Conservation (phyloP, 1,140 invertebrate genomes). For the Drosophila yakuba region DNA sequence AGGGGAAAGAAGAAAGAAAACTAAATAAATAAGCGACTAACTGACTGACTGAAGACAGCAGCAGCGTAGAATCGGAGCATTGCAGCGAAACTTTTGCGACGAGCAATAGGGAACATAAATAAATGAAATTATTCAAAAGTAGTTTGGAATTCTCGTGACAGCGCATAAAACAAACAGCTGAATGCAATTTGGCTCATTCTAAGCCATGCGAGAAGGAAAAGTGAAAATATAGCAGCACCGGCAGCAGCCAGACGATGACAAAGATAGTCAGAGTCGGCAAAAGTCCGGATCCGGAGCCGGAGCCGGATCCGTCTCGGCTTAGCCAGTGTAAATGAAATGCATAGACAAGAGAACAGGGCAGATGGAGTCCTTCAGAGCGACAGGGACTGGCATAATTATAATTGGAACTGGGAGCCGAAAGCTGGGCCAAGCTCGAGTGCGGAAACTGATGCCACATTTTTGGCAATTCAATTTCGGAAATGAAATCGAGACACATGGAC, state of each 20-base stretch:
- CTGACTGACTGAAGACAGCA: slow-evolving; percentile 48
- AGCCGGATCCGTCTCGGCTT: slow-evolving; percentile 1
- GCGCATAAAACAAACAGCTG: slow-evolving; percentile 75
- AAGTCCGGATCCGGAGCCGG: neutral
- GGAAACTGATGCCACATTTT: slow-evolving; percentile 47
- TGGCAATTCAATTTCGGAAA: slow-evolving; percentile 64
- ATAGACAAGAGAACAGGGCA: slow-evolving; percentile 58
- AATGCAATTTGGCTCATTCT: slow-evolving; percentile 74
- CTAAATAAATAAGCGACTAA: slow-evolving; percentile 78
- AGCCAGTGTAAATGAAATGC: slow-evolving; percentile 68
- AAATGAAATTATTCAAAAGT: slow-evolving; percentile 80
- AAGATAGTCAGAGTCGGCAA: slow-evolving; percentile 25
- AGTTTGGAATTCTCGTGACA: slow-evolving; percentile 77
- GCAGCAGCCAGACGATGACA: slow-evolving; percentile 39
- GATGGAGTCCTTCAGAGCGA: slow-evolving; percentile 32
- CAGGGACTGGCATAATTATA: slow-evolving; percentile 65
- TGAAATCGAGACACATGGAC: slow-evolving; percentile 52
- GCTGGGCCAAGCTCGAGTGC: slow-evolving; percentile 17
- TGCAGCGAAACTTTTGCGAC: slow-evolving; percentile 58
- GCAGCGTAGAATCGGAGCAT: slow-evolving; percentile 21
- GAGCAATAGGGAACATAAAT: slow-evolving; percentile 69
- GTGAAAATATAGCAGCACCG: slow-evolving; percentile 48
- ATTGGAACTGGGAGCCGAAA: slow-evolving; percentile 49
- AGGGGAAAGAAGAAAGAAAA: slow-evolving; percentile 52
- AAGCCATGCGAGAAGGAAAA: slow-evolving; percentile 63